A percentile compares a stretch with the other conserved stretches of the same genome.
phyloP scores from a whole-genome alignment of 2,797 vertebrate species.

The Sebastes oblongus region DNA sequence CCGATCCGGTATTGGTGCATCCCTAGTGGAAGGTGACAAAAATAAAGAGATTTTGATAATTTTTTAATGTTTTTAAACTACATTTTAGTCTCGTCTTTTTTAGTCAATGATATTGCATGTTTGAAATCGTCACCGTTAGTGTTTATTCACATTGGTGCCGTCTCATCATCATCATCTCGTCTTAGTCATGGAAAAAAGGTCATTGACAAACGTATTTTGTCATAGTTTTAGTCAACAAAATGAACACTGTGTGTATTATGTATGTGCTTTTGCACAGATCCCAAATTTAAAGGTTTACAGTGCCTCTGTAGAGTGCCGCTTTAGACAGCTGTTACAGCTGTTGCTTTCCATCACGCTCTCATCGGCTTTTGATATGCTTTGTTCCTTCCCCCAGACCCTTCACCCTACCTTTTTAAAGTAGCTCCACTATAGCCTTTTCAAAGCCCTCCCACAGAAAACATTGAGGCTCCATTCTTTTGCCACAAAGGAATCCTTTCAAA shows the following conservation, averaged over 20 bases:
- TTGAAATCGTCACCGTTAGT: too few relatives aligned
- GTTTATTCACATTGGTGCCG: too few relatives aligned
- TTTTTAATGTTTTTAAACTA: too few relatives aligned
- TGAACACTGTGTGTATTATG: neutral
- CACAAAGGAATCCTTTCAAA: constrained; percentile 75
- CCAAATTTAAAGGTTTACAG: constrained; percentile 16
- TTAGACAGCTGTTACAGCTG: constrained; percentile 62
- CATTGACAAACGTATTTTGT: too few relatives aligned
- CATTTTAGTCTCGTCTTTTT: too few relatives aligned
- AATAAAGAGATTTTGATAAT: too few relatives aligned
- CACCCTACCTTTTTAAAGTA: constrained; percentile 52
- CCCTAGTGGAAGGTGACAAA: too few relatives aligned
- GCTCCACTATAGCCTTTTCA: constrained; percentile 42
- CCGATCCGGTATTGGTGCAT: fast-evolving
- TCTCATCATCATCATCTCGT: too few relatives aligned
- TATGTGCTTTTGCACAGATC: neutral
- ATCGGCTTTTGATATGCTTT: constrained; percentile 51
- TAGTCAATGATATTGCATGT: fast-evolving
- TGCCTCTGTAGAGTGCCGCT: constrained; percentile 14
- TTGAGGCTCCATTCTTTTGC: constrained; percentile 55
- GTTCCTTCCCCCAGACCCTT: constrained; percentile 38
- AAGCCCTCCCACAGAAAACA: constrained; percentile 57
- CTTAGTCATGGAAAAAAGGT: too few relatives aligned
- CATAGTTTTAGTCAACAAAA: too few relatives aligned
- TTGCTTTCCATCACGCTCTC: constrained; percentile 40